Evolutionary conservation across 2,888 invertebrate genomes (phyloP), one percentile per base, ranked within the genome.

Genomic region (Tipula lateralis): DNA sequence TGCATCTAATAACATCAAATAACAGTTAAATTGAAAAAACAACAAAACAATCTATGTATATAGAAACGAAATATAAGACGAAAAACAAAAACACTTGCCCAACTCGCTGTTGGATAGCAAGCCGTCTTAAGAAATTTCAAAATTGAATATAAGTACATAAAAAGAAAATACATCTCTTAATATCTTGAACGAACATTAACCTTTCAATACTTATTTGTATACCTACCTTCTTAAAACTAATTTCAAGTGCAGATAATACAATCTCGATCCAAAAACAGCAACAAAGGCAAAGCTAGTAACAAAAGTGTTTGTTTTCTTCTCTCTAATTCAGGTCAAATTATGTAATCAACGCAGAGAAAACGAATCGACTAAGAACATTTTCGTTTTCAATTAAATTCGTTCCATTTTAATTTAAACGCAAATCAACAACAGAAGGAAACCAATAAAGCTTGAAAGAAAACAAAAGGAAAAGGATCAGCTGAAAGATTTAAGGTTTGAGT

Each of bases 241-340:
- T 66, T 66, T 66, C 66, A 66, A 66, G 66, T 66, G 66, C 66
- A 66, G 66, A 66, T 66, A 66, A 66, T 66, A 66, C 19, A 66
- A 66, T 66, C 66, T 24, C 7, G 66, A 66, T 66, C 66, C 66
- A 24, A 66, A 66, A 66, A 24, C 1, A 66, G 66, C 66, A 66
- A 66, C 66, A 66, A 44, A 24, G 24, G 19, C 50, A 50, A 50
- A 50, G 24, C 24, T 24, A 66, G 7, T 66, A 66, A 66, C 24
- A 66, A 66, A 66, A 66, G 66, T 66, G 66, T 66, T 66, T 24
- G 19, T 66, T 66, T 12, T 24, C 12, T 9, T 12, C 12, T 19
- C 24, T 66, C 24, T 24, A 66, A 66, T 66, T 24, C 66, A 66
- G 66, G 66, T 66, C 66, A 66, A 66, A 24, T 66, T 66, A 66